A percentile compares a stretch with the other conserved stretches of the same genome.
Conservation (phyloP, 1,140 invertebrate species). For the Tetranychus cinnabarinus region DNA sequence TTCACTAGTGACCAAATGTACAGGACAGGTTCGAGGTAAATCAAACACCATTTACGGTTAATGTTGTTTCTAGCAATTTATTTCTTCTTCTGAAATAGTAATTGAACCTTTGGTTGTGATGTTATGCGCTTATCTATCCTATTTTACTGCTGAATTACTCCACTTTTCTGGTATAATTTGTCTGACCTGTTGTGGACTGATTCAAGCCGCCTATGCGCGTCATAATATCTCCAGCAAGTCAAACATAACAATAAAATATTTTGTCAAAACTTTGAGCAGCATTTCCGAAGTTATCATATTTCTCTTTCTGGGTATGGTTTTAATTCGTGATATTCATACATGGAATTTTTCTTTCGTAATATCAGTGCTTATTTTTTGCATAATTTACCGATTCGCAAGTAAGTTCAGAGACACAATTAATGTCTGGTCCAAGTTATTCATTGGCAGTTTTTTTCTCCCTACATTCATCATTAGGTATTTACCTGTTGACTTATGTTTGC, state of each 20-base stretch:
- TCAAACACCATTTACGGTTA: not conserved
- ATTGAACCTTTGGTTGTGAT: not conserved
- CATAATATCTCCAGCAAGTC: not conserved
- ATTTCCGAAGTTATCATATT: not conserved
- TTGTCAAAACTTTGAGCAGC: not conserved
- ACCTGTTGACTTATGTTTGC: slow-evolving; percentile 26
- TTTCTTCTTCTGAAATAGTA: not conserved
- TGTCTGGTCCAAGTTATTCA: not conserved
- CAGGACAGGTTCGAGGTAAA: not conserved
- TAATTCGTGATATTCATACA: not conserved
- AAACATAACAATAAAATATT: not conserved
- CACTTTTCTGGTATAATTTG: not conserved
- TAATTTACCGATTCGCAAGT: not conserved
- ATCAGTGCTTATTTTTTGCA: not conserved
- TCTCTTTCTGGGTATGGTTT: not conserved
- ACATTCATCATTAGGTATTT: slow-evolving; percentile 22
- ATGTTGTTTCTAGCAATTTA: not conserved
- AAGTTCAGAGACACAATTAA: not conserved
- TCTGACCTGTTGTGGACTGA: not conserved
- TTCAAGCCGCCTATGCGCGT: not conserved
- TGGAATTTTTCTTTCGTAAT: not conserved
- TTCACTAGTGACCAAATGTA: not conserved
- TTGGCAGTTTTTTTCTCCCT: not conserved
- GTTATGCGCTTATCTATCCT: not conserved
- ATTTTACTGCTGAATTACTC: not conserved